phyloP scores from a whole-genome alignment of 2,888 invertebrate species.

The Mythimna impura region DNA sequence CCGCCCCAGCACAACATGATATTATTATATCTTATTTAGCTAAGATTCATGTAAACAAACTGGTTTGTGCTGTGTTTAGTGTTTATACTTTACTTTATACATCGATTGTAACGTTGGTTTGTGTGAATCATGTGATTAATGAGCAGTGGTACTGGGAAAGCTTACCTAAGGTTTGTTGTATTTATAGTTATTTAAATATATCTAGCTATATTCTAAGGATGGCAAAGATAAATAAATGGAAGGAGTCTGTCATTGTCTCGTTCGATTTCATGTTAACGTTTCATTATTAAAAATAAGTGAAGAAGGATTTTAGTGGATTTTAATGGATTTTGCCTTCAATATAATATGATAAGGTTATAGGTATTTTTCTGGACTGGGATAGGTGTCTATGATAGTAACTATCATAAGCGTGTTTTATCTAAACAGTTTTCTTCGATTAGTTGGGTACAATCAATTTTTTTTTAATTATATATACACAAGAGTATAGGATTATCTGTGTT shows the following conservation, averaged over 20 bases:
- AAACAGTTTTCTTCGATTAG: background rate
- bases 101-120: slow-evolving; percentile 27
- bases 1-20: slow-evolving; percentile 85
- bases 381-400: background rate
- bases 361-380: too few relatives aligned
- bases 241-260: background rate
- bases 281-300: background rate
- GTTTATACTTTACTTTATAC: slow-evolving; percentile 58
- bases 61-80: slow-evolving; percentile 75
- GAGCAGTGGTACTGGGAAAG: slow-evolving; percentile 30
- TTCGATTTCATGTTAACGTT: background rate
- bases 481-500: too few relatives aligned
- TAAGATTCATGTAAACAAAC: slow-evolving; percentile 87
- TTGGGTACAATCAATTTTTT: background rate
- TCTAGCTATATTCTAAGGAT: slow-evolving; percentile 28
- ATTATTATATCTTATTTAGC: slow-evolving; percentile 78
- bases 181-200: slow-evolving; percentile 50
- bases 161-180: slow-evolving; percentile 56
- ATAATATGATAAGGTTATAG: background rate
- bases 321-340: background rate
- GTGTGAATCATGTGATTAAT: slow-evolving; percentile 44
- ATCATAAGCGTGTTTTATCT: background rate
- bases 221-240: slow-evolving; percentile 33
- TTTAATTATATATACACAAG: too few relatives aligned
- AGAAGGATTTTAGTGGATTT: background rate